These are phyloP conservation scores for Sebastes fasciatus DNA, from an alignment of 2,113 vertebrate species.

Conservation along the genomic window DNA sequence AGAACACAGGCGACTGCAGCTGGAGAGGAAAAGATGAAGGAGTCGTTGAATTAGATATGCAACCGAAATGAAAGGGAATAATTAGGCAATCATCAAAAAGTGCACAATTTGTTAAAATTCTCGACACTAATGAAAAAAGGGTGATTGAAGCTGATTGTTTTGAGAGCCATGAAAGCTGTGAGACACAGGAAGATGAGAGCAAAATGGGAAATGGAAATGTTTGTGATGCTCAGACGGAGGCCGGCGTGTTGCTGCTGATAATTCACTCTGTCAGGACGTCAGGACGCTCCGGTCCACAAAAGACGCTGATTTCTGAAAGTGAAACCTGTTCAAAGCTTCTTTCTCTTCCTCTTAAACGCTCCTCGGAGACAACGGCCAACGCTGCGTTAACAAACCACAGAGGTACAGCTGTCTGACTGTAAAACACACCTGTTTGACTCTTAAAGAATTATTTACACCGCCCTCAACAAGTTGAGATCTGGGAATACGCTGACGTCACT, in stretches of 20 bases:
- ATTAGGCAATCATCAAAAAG: slow-evolving; percentile 71
- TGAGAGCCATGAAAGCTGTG: slow-evolving; percentile 44
- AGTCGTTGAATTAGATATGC: slow-evolving; percentile 61
- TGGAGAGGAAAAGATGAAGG: slow-evolving; percentile 43
- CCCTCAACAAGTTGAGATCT: too few species aligned
- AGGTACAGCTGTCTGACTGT: background rate
- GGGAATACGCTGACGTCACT: too few species aligned
- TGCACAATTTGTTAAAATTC: slow-evolving; percentile 56
- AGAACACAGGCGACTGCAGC: slow-evolving; percentile 27
- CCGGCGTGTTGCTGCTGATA: slow-evolving; percentile 38
- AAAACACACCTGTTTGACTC: slow-evolving; percentile 17
- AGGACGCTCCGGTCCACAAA: slow-evolving; percentile 22
- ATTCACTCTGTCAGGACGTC: slow-evolving; percentile 47
- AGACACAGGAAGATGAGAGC: slow-evolving; percentile 52
- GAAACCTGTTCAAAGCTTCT: slow-evolving; percentile 42
- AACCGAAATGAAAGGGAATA: slow-evolving; percentile 73
- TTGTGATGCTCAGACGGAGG: slow-evolving; percentile 45
- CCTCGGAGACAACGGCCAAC: slow-evolving; percentile 15
- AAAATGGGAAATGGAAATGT: slow-evolving; percentile 49
- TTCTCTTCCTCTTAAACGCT: slow-evolving; percentile 16
- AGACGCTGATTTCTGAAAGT: slow-evolving; percentile 44
- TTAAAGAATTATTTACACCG: too few species aligned
- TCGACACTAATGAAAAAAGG: slow-evolving; percentile 47
- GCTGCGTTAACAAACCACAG: background rate
- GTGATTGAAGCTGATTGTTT: slow-evolving; percentile 73